Percentiles rank a stretch among this genome's conserved stretches.
Conservation (phyloP, 1,140 invertebrate species). For the Macrotrachela quadricornifera region DNA sequence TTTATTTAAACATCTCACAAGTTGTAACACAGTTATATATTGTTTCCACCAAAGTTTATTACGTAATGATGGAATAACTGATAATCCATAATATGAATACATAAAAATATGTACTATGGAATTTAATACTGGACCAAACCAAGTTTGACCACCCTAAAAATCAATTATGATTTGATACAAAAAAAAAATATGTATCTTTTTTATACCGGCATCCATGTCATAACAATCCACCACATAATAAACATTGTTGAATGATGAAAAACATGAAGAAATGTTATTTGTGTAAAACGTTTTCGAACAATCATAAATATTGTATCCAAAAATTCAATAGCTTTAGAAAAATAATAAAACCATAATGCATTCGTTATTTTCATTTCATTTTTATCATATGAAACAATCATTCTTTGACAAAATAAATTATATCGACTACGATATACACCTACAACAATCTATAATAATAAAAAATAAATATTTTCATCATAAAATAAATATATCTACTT, state of each 20-base stretch:
- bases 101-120: constrained; percentile 52
- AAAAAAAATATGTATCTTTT: neutral
- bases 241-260: constrained; percentile 39
- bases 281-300: constrained; percentile 48
- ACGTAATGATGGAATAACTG: constrained; percentile 32
- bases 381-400: no score
- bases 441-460: no score
- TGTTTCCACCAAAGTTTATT: constrained; percentile 32
- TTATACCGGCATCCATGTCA: constrained; percentile 15
- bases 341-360: constrained; percentile 13
- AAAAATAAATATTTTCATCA: no score
- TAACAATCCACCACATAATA: constrained; percentile 17
- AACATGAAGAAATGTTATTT: constrained; percentile 52
- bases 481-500: constrained; percentile 9
- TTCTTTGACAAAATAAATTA: no score
- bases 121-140: constrained; percentile 36
- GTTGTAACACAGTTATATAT: constrained; percentile 25
- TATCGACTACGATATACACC: no score
- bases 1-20: constrained; percentile 9
- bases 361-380: neutral
- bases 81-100: constrained; percentile 51
- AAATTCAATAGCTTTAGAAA: constrained; percentile 14
- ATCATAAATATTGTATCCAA: constrained; percentile 21
- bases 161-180: neutral
- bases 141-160: constrained; percentile 11